These are phyloP conservation scores for Suillia variegata DNA, from an alignment of 2,888 invertebrate species.

Conservation along the genomic window DNA sequence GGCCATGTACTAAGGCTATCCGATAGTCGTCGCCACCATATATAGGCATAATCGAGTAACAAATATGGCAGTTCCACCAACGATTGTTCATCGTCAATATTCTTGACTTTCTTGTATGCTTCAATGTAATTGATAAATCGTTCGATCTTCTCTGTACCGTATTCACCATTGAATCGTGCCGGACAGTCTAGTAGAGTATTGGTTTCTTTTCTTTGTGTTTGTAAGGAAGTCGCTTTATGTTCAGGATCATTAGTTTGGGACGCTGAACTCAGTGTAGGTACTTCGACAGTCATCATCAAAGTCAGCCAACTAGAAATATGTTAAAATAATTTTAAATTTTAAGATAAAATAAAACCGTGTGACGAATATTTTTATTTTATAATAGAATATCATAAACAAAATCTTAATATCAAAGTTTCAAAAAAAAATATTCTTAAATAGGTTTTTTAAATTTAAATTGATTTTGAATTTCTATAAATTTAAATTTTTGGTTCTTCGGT, in stretches of 20 bases:
- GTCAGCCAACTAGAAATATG: too few species aligned
- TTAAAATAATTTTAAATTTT: too few species aligned
- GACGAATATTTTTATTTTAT: too few species aligned
- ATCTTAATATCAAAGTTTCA: too few species aligned
- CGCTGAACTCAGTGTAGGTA: too few species aligned
- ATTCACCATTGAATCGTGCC: constrained; percentile 24
- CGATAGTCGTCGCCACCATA: constrained; percentile 24
- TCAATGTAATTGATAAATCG: constrained; percentile 28
- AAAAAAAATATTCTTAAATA: too few species aligned
- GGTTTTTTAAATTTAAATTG: too few species aligned
- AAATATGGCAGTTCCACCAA: constrained; percentile 24
- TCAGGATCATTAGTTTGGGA: not conserved
- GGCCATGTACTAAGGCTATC: constrained; percentile 18
- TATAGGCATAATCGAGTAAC: constrained; percentile 16
- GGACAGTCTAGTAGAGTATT: constrained; percentile 29
- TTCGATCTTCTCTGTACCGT: constrained; percentile 21
- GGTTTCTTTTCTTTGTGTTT: constrained; percentile 8
- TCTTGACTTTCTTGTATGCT: constrained; percentile 25
- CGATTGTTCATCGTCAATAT: constrained; percentile 26
- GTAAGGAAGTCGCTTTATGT: not conserved
- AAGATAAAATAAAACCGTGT: too few species aligned
- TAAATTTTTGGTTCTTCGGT: too few species aligned
- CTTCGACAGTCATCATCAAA: too few species aligned
- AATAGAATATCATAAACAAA: too few species aligned
- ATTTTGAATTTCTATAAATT: too few species aligned